These are phyloP conservation scores for Embiotoca jacksoni DNA, from an alignment of 2,113 vertebrate genomes.

Conservation along the genomic window DNA sequence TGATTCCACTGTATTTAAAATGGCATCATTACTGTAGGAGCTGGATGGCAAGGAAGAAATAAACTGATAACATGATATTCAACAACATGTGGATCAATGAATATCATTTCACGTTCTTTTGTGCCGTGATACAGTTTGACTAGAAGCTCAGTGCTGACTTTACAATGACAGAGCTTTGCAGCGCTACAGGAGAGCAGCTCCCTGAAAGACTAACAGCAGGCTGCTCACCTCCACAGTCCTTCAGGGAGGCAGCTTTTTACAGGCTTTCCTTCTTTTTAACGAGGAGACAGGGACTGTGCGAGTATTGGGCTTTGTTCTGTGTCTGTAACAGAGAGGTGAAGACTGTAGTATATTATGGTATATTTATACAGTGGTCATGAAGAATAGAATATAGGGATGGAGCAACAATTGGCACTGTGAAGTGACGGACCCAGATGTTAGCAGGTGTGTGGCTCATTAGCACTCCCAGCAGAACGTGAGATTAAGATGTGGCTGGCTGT, in stretches of 20 bases:
- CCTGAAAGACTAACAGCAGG: constrained; percentile 33
- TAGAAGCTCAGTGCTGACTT: constrained; percentile 1
- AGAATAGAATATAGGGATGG: constrained; percentile 27
- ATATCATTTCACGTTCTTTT: constrained; percentile 34
- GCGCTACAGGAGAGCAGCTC: constrained; percentile 20
- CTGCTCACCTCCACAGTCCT: constrained; percentile 34
- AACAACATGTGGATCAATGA: constrained; percentile 26
- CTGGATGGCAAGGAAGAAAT: neutral
- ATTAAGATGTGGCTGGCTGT: constrained; percentile 30
- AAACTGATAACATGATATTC: neutral
- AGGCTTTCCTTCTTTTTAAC: constrained; percentile 54
- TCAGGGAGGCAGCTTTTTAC: constrained; percentile 32
- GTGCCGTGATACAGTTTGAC: neutral
- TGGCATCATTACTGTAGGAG: constrained; percentile 2
- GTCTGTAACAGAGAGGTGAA: constrained; percentile 22
- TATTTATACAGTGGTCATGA: constrained; percentile 15
- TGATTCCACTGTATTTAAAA: constrained; percentile 9
- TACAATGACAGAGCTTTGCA: constrained; percentile 24
- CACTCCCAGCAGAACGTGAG: constrained; percentile 21
- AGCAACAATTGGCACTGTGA: constrained; percentile 44
- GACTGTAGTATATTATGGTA: neutral
- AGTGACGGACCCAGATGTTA: constrained; percentile 44
- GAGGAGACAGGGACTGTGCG: constrained; percentile 35
- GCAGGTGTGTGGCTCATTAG: constrained; percentile 42
- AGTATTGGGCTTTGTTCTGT: constrained; percentile 48